phyloP scores from a whole-genome alignment of 2,888 invertebrate genomes.

The Eurytoma adleriae region DNA sequence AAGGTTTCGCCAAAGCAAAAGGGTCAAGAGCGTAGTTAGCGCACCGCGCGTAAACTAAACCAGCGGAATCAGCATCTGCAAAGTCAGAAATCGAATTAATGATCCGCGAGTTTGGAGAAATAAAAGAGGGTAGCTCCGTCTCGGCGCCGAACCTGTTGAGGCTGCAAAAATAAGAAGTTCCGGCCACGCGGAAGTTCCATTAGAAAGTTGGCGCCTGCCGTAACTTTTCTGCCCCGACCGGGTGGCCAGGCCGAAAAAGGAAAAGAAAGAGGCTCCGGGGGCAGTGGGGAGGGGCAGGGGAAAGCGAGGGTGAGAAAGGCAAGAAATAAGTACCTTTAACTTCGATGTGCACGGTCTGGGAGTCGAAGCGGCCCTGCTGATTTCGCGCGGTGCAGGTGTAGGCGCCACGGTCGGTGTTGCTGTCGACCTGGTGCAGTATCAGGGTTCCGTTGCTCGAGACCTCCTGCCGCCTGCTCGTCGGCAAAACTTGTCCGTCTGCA shows the following conservation, averaged over 20 bases:
- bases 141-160: slow-evolving; percentile 21
- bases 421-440: slow-evolving; percentile 90
- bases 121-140: neutral
- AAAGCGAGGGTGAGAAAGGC: too few species aligned
- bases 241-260: too few species aligned
- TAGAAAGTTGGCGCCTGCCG: neutral
- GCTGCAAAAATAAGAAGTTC: neutral
- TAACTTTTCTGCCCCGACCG: neutral
- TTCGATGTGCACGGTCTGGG: slow-evolving; percentile 78
- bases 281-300: too few species aligned
- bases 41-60: neutral
- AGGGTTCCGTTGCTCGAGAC: slow-evolving; percentile 92
- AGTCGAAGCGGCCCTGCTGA: slow-evolving; percentile 87
- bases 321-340: slow-evolving; percentile 74
- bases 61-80: neutral
- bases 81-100: slow-evolving; percentile 25
- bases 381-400: slow-evolving; percentile 94
- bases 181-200: neutral
- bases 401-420: slow-evolving; percentile 90
- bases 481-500: slow-evolving; percentile 89
- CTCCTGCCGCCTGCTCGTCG: slow-evolving; percentile 90
- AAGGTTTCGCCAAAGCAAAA: neutral
- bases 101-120: neutral
- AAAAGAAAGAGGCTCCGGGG: too few species aligned
- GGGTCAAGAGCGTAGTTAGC: neutral